Conservation (phyloP, 2,113 vertebrate genomes). For the Pimephales promelas region DNA sequence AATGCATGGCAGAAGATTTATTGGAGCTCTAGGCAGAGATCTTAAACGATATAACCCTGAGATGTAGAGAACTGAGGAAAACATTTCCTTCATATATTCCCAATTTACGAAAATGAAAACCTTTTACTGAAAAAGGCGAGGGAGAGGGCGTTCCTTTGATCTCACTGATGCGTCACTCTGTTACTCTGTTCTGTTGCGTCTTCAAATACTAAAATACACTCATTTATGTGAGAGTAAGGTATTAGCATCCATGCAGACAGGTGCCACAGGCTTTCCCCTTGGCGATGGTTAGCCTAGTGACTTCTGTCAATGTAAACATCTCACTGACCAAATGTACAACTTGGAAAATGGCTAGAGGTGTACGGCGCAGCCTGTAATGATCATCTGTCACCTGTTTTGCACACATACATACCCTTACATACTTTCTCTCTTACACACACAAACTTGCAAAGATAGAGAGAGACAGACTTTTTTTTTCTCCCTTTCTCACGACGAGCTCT, state of each 20-base stretch:
- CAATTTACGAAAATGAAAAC: slow-evolving; percentile 47
- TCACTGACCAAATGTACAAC: slow-evolving; percentile 60
- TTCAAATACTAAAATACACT: slow-evolving; percentile 63
- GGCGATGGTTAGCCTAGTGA: slow-evolving; percentile 49
- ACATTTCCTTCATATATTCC: slow-evolving; percentile 18
- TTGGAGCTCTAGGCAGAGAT: slow-evolving; percentile 37
- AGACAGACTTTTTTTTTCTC: slow-evolving; percentile 6
- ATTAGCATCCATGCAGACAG: slow-evolving; percentile 56
- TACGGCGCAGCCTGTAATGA: neutral
- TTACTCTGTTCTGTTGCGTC: slow-evolving; percentile 61
- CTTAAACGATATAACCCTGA: slow-evolving; percentile 13
- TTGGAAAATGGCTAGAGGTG: slow-evolving; percentile 49
- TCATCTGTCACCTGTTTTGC: slow-evolving; percentile 29
- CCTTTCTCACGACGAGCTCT: slow-evolving; percentile 12
- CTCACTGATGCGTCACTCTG: slow-evolving; percentile 54
- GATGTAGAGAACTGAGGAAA: slow-evolving; percentile 44
- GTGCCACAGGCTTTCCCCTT: slow-evolving; percentile 45
- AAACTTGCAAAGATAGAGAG: slow-evolving; percentile 18
- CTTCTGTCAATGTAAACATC: slow-evolving; percentile 61
- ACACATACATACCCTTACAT: slow-evolving; percentile 4
- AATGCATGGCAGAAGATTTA: slow-evolving; percentile 42
- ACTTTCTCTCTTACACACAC: neutral
- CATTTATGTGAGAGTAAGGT: slow-evolving; percentile 47
- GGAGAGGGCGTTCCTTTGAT: slow-evolving; percentile 59
- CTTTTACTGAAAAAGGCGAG: neutral